phyloP scores from a whole-genome alignment of 2,888 invertebrate genomes.

The Branchellion lobata region DNA sequence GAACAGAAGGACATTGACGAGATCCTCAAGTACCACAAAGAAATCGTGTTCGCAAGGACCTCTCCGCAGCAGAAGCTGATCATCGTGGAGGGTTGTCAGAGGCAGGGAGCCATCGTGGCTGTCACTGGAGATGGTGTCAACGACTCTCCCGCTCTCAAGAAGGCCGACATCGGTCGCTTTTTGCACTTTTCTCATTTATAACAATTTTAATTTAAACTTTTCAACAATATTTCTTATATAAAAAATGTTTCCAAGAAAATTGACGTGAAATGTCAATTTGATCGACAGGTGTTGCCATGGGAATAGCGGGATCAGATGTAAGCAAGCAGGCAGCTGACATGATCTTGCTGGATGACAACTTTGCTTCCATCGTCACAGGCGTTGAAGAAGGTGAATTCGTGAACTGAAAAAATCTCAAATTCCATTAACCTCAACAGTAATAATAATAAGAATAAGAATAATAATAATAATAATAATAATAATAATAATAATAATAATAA shows the following conservation, averaged over 20 bases:
- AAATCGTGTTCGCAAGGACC: constrained; percentile 93
- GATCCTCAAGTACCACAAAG: constrained; percentile 85
- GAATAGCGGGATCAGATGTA: constrained; percentile 54
- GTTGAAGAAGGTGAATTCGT: constrained; percentile 56
- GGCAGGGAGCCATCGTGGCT: constrained; percentile 75
- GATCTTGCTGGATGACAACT: constrained; percentile 55
- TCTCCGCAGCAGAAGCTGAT: constrained; percentile 85
- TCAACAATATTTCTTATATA: no score
- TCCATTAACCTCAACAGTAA: not conserved
- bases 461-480: not conserved
- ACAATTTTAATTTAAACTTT: not conserved
- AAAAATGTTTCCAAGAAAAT: no score
- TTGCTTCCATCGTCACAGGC: constrained; percentile 56
- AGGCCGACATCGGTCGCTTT: constrained; percentile 69
- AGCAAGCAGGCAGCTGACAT: constrained; percentile 55
- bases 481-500: not conserved
- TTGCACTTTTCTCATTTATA: no score
- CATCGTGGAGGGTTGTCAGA: constrained; percentile 77
- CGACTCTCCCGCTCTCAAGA: constrained; percentile 79
- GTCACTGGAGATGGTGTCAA: constrained; percentile 87
- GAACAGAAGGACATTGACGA: constrained; percentile 78
- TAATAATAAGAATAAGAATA: no score
- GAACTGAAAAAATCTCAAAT: not conserved
- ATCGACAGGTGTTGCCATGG: constrained; percentile 53
- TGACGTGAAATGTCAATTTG: not conserved